phyloP scores from a whole-genome alignment of 2,797 vertebrate genomes.

The Mormyrops attenuatus region DNA sequence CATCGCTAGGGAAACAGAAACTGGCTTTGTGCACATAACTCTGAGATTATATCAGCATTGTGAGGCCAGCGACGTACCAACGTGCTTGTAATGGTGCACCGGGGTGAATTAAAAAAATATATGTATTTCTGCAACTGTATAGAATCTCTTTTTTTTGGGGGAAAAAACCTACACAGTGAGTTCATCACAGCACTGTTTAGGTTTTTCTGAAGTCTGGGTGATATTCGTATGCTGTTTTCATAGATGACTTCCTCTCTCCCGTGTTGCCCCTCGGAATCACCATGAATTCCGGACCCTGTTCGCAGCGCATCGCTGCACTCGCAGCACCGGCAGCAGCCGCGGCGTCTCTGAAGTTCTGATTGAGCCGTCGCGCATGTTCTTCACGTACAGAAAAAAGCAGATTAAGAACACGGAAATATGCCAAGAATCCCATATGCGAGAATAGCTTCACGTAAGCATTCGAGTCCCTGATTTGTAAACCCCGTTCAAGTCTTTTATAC shows the following conservation, averaged over 20 bases:
- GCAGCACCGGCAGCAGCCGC: not conserved
- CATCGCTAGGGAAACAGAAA: not conserved
- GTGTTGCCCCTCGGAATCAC: not conserved
- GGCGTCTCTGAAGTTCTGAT: not conserved
- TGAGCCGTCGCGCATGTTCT: not conserved
- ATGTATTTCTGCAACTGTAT: not conserved
- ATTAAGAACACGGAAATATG: not conserved
- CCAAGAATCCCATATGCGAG: not conserved
- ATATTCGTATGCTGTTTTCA: not conserved
- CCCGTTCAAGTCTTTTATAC: not conserved
- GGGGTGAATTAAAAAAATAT: not conserved
- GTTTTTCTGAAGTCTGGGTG: not conserved
- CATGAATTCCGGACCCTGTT: not conserved
- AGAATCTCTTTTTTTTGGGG: not conserved
- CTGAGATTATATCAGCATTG: not conserved
- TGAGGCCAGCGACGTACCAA: not conserved
- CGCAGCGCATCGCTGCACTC: not conserved
- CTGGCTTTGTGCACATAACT: slow-evolving; percentile 8
- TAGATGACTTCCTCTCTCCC: not conserved
- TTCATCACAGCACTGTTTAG: not conserved
- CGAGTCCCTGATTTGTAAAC: not conserved
- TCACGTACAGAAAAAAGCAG: not conserved
- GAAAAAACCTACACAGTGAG: not conserved
- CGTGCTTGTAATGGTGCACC: not conserved
- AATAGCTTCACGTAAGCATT: not conserved